phyloP scores from a whole-genome alignment of 2,797 vertebrate species.

The Heliangelus exortis region DNA sequence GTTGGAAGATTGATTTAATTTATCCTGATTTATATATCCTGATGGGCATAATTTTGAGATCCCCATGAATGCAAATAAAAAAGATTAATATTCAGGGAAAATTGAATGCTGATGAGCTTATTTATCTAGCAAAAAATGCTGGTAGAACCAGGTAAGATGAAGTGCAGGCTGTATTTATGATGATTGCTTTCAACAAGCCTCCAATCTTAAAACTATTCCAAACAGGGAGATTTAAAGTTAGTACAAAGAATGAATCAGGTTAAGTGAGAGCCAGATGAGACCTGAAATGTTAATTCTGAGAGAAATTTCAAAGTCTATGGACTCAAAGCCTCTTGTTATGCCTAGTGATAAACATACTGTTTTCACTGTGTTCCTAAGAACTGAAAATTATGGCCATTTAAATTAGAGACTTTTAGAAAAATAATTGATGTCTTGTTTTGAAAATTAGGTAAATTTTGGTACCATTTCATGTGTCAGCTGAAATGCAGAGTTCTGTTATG shows the following conservation, averaged over 20 bases:
- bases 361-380: not conserved
- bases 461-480: not conserved
- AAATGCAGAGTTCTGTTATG: not conserved
- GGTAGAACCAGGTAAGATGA: not conserved
- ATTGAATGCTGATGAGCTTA: not conserved
- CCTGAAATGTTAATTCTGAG: not conserved
- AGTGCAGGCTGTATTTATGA: conserved; percentile 3
- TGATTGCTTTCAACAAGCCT: not conserved
- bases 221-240: conserved; percentile 16
- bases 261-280: conserved; percentile 15
- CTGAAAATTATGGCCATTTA: not conserved
- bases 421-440: not conserved
- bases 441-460: not conserved
- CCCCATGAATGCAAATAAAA: not conserved
- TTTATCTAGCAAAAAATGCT: not conserved
- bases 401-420: not conserved
- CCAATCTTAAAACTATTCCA: conserved; percentile 34
- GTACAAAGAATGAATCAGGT: conserved; percentile 19
- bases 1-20: not conserved
- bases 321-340: not conserved
- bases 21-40: not conserved
- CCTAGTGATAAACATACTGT: not conserved
- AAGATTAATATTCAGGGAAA: not conserved
- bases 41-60: not conserved
- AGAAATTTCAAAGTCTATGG: not conserved